Evolutionary conservation across 2,797 vertebrate genomes (phyloP), one percentile per base, ranked within the genome.

Genomic region (Cyclopterus lumpus): DNA sequence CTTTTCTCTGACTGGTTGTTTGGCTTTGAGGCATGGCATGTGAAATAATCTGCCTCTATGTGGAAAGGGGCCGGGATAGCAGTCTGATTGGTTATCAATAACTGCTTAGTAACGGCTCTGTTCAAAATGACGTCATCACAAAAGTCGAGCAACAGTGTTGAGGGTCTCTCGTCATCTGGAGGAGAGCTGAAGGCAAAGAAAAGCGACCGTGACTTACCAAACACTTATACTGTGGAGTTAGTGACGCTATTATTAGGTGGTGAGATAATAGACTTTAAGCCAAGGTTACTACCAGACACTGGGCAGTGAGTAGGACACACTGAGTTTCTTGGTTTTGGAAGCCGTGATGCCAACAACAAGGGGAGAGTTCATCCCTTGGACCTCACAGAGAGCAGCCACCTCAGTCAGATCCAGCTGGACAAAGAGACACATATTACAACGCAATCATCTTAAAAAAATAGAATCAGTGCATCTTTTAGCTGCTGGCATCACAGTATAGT

Each of bases 51-150:
- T 0, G 90, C 93, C 48, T 89, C 86, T 32, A 98, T 22, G 20
- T 68, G 78, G 82, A 98, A 99, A 2, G 90, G 66, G 20, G 96
- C 94, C 3, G 91, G 71, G 60, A 98, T 95, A 1, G 95, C 93
- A 0, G 95, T 96, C 49, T 81, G 86, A 70, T 99, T 99, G 81
- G 94, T 97, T 51, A 99, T 93, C 54, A 95, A 3, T 1, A 99
- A 83, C 76, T 94, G 95, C 66, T 88, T 92, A 2, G 83, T 94
- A 16, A 96, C 82, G 0, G 80, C 8, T 40, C 74, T 94, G 62
- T 88, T 91, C 84, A 97, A 83, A 0, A 92, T 61, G 12, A 97
- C 88, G 5, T 93, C 81, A 1, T 88, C 85, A 72, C 96, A 96
- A 11, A 99, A 99, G 86, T 99, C 94, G 67, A 99, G 83, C 8